Base-by-base conservation (phyloP, 1,140 invertebrate species). In the Hirudo medicinalis region DNA sequence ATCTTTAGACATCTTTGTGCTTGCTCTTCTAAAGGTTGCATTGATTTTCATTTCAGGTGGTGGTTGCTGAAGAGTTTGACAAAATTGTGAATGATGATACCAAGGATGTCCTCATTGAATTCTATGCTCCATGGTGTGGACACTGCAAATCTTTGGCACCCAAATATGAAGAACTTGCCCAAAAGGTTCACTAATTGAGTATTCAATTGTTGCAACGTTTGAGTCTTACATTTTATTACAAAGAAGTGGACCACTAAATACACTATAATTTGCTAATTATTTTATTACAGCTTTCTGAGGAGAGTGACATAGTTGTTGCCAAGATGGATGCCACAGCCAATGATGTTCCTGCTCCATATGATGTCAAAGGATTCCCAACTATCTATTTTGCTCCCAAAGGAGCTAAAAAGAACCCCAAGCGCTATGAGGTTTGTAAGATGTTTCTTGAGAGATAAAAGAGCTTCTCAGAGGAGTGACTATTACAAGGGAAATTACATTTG, bases 261-360 rank as follows among this genome's bases (percentile, higher is more conserved):
- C 27, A 60, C 27, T 60, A n/a, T n/a, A n/a, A n/a, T n/a, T n/a
- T n/a, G n/a, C n/a, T 4, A n/a, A 60, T 15, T 60, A 8, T n/a
- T 63, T 32, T 25, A 63, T 22, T 63, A 63, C 19, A 90, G 87
- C 81, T 98, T 77, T 87, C 87, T 75, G 83, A 89, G 77, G 95
- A 99, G 82, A 86, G 91, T 74, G 80, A 81, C 54, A 87, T 99
- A 20, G 88, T 87, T 68, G 95, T 99, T 79, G 91, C 96, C 0
- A 99, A 99, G 81, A 91, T 99, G 83, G 96, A 99, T 82, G 95
- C 96, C 36, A 97, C 95, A 0, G 92, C 92, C 63, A 99, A 99
- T 83, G 96, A 99, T 85, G 94, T 97, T 74, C 92, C 94, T 73
- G 81, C 87, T n/a, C 80, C 84, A 72, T 99, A 88, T 82, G 91